Conservation (phyloP, 2,113 vertebrate genomes). For the Tursiops truncatus region DNA sequence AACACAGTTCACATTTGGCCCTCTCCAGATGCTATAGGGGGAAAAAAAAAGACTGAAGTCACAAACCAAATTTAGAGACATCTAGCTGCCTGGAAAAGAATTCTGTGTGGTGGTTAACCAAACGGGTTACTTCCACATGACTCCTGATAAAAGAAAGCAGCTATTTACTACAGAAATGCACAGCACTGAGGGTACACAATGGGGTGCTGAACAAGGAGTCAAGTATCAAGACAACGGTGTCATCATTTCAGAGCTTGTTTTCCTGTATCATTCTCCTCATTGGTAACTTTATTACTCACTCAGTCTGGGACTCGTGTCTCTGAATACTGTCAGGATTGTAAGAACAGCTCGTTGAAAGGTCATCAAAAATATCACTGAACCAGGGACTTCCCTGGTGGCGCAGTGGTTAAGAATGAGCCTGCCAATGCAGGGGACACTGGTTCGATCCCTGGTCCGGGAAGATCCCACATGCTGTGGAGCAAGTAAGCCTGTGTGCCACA, state of each 20-base stretch:
- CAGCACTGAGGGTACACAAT: fast-evolving
- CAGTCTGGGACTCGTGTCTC: neutral
- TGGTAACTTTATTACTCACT: neutral
- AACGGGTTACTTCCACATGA: neutral
- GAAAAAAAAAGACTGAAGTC: slow-evolving; percentile 57
- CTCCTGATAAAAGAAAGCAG: neutral
- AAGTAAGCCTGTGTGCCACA: too few species aligned
- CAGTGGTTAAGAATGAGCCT: too few species aligned
- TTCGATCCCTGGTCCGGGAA: too few species aligned
- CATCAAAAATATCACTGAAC: neutral
- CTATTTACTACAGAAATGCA: neutral
- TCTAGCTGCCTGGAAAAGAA: neutral
- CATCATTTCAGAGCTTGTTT: neutral
- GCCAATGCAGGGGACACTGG: too few species aligned
- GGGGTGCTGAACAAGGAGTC: neutral
- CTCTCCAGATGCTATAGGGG: slow-evolving; percentile 95
- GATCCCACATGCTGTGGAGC: too few species aligned
- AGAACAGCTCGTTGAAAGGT: neutral
- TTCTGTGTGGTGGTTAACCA: neutral
- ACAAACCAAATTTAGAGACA: neutral
- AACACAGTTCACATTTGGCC: slow-evolving; percentile 98
- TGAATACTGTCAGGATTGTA: neutral
- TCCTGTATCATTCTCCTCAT: neutral
- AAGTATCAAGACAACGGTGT: neutral
- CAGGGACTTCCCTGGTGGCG: neutral